Base-by-base conservation (phyloP, 1,140 invertebrate genomes). In the Euglossa dilemma region DNA sequence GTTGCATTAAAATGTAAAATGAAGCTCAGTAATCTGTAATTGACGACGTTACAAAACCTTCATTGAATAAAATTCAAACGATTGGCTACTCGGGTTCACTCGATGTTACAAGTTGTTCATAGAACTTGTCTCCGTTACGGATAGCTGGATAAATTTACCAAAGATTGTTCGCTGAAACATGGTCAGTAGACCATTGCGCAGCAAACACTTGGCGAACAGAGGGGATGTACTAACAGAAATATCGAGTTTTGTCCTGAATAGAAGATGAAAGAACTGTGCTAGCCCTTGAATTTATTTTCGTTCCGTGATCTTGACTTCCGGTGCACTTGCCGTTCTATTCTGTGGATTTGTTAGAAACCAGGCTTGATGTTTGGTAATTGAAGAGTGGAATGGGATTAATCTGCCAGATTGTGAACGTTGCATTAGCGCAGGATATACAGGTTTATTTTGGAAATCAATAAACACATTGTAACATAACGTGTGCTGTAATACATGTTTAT, bases 401-500 rank as follows among this genome's bases (percentile, higher is more conserved):
- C 11, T 54, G 50, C 6, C 20, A 47, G 43, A 69, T 14, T 69
- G 23, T 14, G 16, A n/a, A 23, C 0, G 6, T 47, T 1, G 36
- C 25, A 25, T 12, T 25, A 5, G n/a, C 6, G 6, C 7, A 20
- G 0, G 28, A n/a, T 43, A n/a, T 23, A 20, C 28, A 23, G 28
- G 52, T 56, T 72, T 72, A 72, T 72, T 72, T 72, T 72, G 0
- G 28, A 72, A 56, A 56, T 72, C 56, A 56, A 56, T 56, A 28
- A 3, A 14, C 16, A 72, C 2, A 72, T 0, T 9, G 1, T 25
- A 6, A 18, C 28, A 23, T 25, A 20, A n/a, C n/a, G n/a, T n/a
- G n/a, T n/a, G n/a, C n/a, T n/a, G n/a, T n/a, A n/a, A n/a, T n/a
- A n/a, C n/a, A 36, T 36, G 36, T 2, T 36, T 36, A 36, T 36